Conservation (phyloP, 2,797 vertebrate species). For the Rhinogobio ventralis region DNA sequence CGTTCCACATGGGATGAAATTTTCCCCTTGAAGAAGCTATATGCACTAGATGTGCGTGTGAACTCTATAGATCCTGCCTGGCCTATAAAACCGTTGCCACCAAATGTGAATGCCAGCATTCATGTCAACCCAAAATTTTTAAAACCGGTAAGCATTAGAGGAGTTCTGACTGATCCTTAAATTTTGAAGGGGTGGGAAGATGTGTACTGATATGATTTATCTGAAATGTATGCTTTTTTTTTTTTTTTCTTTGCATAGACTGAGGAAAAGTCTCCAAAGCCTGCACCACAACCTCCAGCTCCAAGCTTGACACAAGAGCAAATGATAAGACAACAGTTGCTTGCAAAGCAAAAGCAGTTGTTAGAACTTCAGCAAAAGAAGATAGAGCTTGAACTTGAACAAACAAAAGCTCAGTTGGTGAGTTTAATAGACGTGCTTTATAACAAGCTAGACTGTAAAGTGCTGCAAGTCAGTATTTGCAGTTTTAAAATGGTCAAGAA, state of each 20-base stretch:
- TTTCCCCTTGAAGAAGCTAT: slow-evolving; percentile 96
- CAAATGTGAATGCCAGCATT: slow-evolving; percentile 96
- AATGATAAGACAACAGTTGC: slow-evolving; percentile 93
- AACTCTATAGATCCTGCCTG: slow-evolving; percentile 96
- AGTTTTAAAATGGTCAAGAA: background rate
- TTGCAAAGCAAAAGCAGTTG: slow-evolving; percentile 98
- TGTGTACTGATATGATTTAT: background rate
- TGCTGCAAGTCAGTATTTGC: too few relatives aligned
- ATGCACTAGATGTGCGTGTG: slow-evolving; percentile 93
- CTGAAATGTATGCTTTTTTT: slow-evolving; percentile 48
- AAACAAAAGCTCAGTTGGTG: slow-evolving; percentile 98
- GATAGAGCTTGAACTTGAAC: slow-evolving; percentile 97
- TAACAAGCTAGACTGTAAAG: background rate
- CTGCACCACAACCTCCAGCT: slow-evolving; percentile 79
- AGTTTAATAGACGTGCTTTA: slow-evolving; percentile 67
- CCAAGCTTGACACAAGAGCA: slow-evolving; percentile 90
- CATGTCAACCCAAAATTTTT: slow-evolving; percentile 99
- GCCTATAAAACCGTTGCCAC: slow-evolving; percentile 96
- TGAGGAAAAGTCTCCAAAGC: slow-evolving; percentile 78
- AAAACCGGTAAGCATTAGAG: slow-evolving; percentile 89
- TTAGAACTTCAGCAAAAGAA: slow-evolving; percentile 99
- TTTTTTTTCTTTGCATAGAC: slow-evolving; percentile 76
- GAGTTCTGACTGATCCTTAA: background rate
- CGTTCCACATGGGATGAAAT: slow-evolving; percentile 99
- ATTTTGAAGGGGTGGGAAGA: background rate